Evolutionary conservation across 2,888 invertebrate species (phyloP), one percentile per base, ranked within the genome.

Genomic region (Cheilosia scutellata): DNA sequence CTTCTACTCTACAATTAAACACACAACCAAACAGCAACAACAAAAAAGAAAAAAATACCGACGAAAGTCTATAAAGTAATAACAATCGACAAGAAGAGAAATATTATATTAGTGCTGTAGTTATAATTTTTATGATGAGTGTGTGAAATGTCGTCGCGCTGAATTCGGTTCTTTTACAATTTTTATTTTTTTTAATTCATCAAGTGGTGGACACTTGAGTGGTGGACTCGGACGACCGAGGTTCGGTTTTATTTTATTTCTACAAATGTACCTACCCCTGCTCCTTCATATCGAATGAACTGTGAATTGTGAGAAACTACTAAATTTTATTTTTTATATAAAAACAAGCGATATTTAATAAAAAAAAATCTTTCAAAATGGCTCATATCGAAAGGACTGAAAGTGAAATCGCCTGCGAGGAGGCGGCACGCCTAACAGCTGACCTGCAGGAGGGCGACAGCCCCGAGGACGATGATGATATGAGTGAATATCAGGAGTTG

Each of bases 341-440:
- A 71, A 63, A 20, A 33, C 9, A 33, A 33, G 33, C 37, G 29
- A n/a, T 47, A 55, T 70, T 60, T 31, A 33, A 44, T 31, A 9
- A 70, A 60, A 55, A 74, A 40, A 40, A 62, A 25, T 6, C 5
- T 40, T 53, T 20, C 13, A 82, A 62, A 70, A 91, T 91, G 91
- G 89, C 90, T 77, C 91, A 91, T 77, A 97, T 91, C 87, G 91
- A 91, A 83, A 89, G 91, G 95, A 97, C 97, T 91, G 97, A 97
- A 93, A 96, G 96, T 91, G 97, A 97, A 92, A 95, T 96, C 89
- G 96, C 96, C 90, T 96, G 96, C 91, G 96, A 97, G 91, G 97
- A 97, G 93, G 96, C 96, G 83, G 95, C 96, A 87, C 94, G 96
- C 89, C 94, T 97, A 89, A 97, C 97, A 20, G 94, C 93, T 82